These are phyloP conservation scores for Leptinotarsa rubiginosa DNA, from an alignment of 2,888 invertebrate genomes.

Conservation along the genomic window DNA sequence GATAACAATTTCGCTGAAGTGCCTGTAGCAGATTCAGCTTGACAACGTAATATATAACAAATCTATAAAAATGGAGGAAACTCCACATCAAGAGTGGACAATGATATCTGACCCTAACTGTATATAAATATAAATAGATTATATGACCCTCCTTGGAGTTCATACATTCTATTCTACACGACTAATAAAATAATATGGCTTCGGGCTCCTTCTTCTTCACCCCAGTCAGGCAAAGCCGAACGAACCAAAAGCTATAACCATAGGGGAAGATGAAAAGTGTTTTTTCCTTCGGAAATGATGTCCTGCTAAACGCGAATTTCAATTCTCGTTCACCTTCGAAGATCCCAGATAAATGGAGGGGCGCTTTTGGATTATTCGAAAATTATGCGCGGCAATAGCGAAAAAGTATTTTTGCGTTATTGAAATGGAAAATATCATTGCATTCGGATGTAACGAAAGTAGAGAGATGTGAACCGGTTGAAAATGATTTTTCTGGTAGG, in stretches of 20 bases:
- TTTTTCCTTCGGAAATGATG: slow-evolving; percentile 34
- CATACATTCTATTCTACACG: slow-evolving; percentile 45
- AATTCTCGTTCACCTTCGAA: slow-evolving; percentile 34
- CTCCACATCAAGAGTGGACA: slow-evolving; percentile 37
- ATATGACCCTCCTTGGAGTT: slow-evolving; percentile 44
- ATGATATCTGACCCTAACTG: slow-evolving; percentile 45
- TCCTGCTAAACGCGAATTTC: slow-evolving; percentile 37
- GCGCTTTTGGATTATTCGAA: slow-evolving; percentile 15
- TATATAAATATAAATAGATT: slow-evolving; percentile 48
- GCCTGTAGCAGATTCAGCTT: slow-evolving; percentile 28
- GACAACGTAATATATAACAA: slow-evolving; percentile 35
- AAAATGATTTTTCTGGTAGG: too few relatives aligned
- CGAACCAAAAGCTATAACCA: slow-evolving; percentile 36
- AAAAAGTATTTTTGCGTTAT: slow-evolving; percentile 11
- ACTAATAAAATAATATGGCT: slow-evolving; percentile 46
- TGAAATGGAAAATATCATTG: neutral
- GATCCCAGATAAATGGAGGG: slow-evolving; percentile 27
- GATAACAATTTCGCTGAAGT: slow-evolving; percentile 16
- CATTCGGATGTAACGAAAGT: neutral
- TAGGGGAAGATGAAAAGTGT: slow-evolving; percentile 33
- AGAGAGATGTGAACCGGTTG: neutral
- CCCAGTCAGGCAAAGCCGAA: slow-evolving; percentile 29
- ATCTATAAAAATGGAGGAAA: slow-evolving; percentile 38
- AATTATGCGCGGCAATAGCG: slow-evolving; percentile 3
- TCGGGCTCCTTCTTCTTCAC: slow-evolving; percentile 38